Evolutionary conservation across 1,140 invertebrate genomes (phyloP).

Genomic region (Atta texana): DNA sequence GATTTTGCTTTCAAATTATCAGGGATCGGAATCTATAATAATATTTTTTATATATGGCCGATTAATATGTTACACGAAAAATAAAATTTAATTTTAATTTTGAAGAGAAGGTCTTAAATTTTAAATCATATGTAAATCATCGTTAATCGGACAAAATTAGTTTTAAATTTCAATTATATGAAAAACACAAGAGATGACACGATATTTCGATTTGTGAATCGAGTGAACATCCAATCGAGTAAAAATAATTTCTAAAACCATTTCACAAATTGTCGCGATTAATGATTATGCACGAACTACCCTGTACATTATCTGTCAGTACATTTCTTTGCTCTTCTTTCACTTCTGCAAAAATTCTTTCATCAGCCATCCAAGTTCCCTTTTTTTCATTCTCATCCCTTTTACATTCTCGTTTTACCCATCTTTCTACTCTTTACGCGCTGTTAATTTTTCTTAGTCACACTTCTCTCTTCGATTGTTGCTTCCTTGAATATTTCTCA

Average conservation of each 20-base stretch:
- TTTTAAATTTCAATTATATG: background rate
- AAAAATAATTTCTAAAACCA: background rate
- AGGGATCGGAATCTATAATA: background rate
- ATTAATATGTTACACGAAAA: background rate
- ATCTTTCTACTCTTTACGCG: background rate
- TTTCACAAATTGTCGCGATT: slow-evolving; percentile 2
- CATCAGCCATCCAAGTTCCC: background rate
- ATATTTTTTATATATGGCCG: background rate
- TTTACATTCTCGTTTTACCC: slow-evolving; percentile 19
- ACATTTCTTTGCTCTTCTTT: background rate
- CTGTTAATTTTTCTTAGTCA: slow-evolving; percentile 59
- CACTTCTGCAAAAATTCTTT: slow-evolving; percentile 43
- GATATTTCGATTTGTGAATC: background rate
- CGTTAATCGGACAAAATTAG: background rate
- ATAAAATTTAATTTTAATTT: background rate
- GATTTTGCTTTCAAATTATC: slow-evolving; percentile 5
- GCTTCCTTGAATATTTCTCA: background rate
- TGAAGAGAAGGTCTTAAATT: background rate
- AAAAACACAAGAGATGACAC: background rate
- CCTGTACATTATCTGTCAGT: slow-evolving; percentile 16
- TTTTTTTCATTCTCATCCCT: background rate
- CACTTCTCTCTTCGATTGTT: slow-evolving; percentile 22
- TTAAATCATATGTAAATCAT: background rate
- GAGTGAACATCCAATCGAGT: background rate
- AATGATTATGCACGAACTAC: slow-evolving; percentile 2